These are phyloP conservation scores for Galerucella nymphaeae DNA, from an alignment of 2,888 invertebrate genomes.

Conservation along the genomic window DNA sequence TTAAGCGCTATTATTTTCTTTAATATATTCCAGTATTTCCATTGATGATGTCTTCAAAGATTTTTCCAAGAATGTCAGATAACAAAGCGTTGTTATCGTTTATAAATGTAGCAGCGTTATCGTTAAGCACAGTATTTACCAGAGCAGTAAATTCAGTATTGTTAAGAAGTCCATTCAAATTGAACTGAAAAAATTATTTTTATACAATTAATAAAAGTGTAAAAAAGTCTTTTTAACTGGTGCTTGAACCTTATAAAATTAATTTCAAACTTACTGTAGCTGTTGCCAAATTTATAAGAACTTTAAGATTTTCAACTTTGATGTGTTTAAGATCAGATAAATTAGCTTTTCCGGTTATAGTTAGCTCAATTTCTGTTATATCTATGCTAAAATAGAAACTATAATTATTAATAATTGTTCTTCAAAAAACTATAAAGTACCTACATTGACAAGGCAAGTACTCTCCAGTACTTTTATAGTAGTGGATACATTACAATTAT, in stretches of 20 bases:
- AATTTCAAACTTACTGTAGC: conserved; percentile 19
- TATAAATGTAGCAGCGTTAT: conserved; percentile 50
- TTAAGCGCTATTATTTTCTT: no score
- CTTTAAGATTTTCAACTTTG: background rate
- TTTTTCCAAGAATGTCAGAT: conserved; percentile 48
- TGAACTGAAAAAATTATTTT: conserved; percentile 51
- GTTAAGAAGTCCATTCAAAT: conserved; percentile 54
- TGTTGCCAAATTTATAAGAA: conserved; percentile 12
- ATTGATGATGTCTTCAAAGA: conserved; percentile 49
- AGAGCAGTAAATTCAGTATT: conserved; percentile 54
- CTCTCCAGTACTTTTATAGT: no score
- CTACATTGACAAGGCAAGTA: no score
- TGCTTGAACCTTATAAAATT: no score
- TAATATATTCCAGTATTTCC: background rate
- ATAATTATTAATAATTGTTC: background rate
- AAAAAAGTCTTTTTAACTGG: no score
- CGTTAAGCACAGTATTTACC: conserved; percentile 49
- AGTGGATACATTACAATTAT: no score
- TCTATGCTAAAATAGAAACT: conserved; percentile 19
- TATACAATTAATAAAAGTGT: no score
- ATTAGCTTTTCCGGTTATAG: conserved; percentile 6
- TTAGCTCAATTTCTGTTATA: background rate
- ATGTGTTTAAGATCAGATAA: background rate
- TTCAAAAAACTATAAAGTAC: background rate
- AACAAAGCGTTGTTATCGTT: conserved; percentile 50